Evolutionary conservation across 1,140 invertebrate genomes (phyloP).

Genomic region (Leucophenga varia): DNA sequence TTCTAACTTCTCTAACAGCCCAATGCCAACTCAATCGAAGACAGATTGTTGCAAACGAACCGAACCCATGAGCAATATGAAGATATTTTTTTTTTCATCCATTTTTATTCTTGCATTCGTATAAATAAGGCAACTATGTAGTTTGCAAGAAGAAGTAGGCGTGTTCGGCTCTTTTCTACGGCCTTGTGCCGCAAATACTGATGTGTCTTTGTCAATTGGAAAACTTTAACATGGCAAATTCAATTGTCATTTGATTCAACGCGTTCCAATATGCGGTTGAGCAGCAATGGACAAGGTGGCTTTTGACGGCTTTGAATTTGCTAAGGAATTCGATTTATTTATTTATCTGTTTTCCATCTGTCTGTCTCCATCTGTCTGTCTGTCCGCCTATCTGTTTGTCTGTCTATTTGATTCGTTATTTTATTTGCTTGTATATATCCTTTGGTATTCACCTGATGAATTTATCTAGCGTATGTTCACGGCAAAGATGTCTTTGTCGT

Average conservation of each 20-base stretch:
- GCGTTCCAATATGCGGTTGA: background rate
- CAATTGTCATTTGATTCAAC: constrained; percentile 51
- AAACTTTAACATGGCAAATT: constrained; percentile 51
- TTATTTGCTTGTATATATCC: too few species aligned
- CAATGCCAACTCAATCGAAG: too few species aligned
- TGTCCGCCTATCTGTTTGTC: constrained; percentile 37
- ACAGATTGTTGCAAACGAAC: constrained; percentile 12
- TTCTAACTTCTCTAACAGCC: too few species aligned
- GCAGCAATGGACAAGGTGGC: background rate
- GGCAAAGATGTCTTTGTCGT: constrained; percentile 11
- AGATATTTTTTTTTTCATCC: constrained; percentile 1
- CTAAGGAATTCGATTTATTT: too few species aligned
- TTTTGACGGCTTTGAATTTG: background rate
- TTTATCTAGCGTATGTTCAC: constrained; percentile 50
- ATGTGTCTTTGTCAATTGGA: constrained; percentile 1
- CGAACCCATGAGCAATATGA: constrained; percentile 10
- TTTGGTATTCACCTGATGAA: constrained; percentile 55
- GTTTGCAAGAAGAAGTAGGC: background rate
- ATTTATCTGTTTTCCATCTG: background rate
- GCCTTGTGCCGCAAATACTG: background rate
- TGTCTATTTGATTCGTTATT: too few species aligned
- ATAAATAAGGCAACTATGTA: background rate
- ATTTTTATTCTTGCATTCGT: background rate
- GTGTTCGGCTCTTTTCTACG: background rate
- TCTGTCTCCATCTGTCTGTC: too few species aligned